phyloP scores from a whole-genome alignment of 2,888 invertebrate genomes.

The Ochropacha duplaris region DNA sequence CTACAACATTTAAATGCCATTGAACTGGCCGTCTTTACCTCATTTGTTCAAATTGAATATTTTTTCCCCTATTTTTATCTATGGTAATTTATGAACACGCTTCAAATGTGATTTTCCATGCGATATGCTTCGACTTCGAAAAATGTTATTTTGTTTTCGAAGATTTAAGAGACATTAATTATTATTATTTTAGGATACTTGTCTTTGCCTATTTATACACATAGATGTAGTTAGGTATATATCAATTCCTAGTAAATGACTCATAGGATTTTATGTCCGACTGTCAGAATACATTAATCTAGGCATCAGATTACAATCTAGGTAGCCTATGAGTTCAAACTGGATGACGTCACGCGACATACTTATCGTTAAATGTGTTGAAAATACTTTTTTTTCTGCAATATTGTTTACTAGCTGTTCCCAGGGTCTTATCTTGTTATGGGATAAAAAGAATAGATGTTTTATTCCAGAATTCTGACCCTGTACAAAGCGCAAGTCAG shows the following conservation, averaged over 20 bases:
- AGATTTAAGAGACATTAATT: too few species aligned
- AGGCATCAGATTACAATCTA: neutral
- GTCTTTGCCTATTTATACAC: too few species aligned
- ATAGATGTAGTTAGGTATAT: too few species aligned
- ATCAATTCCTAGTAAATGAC: neutral
- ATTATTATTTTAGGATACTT: too few species aligned
- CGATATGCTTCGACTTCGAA: too few species aligned
- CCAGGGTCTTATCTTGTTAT: too few species aligned
- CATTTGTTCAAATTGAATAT: neutral
- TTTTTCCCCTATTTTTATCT: neutral
- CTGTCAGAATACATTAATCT: neutral
- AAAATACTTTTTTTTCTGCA: neutral
- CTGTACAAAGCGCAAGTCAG: too few species aligned
- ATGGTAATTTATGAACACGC: neutral
- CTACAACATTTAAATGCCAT: conserved; percentile 51
- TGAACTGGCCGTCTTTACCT: conserved; percentile 35
- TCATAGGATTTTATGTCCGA: neutral
- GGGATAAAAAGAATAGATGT: too few species aligned
- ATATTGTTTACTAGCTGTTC: too few species aligned
- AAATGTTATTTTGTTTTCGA: too few species aligned
- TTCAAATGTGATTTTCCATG: too few species aligned
- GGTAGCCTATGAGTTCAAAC: neutral
- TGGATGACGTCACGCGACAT: neutral
- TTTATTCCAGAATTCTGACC: too few species aligned
- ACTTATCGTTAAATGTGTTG: neutral